Conservation (phyloP, 2,888 invertebrate species). For the Apodemia duryi region DNA sequence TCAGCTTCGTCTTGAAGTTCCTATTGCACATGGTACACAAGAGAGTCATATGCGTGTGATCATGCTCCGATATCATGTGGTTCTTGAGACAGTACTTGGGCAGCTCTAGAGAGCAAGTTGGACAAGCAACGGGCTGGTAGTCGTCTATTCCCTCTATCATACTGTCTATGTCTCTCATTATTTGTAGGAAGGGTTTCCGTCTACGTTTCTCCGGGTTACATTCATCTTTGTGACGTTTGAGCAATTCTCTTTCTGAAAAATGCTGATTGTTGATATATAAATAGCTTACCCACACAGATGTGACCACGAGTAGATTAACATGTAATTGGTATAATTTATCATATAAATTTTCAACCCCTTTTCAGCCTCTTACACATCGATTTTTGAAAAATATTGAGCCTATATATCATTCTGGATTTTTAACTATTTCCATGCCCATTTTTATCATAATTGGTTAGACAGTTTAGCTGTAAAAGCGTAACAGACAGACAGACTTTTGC, state of each 20-base stretch:
- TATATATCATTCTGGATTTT: too few species aligned
- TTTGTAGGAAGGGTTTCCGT: background rate
- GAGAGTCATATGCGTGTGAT: background rate
- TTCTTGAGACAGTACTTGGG: conserved; percentile 9
- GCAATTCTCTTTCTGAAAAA: background rate
- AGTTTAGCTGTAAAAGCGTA: too few species aligned
- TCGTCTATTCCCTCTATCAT: conserved; percentile 1
- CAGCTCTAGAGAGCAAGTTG: background rate
- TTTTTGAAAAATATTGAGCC: too few species aligned
- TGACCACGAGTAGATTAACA: too few species aligned
- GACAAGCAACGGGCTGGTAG: background rate
- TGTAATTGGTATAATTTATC: too few species aligned
- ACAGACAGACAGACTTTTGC: too few species aligned
- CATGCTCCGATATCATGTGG: background rate
- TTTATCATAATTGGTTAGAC: too few species aligned
- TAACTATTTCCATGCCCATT: too few species aligned
- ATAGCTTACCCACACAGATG: too few species aligned
- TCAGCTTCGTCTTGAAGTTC: conserved; percentile 41
- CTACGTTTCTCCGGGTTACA: conserved; percentile 1
- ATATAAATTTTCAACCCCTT: too few species aligned
- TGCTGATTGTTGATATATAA: too few species aligned
- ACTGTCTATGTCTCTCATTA: background rate
- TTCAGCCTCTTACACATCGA: too few species aligned
- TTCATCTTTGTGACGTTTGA: background rate
- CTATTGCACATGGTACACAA: conserved; percentile 38